phyloP scores from a whole-genome alignment of 1,140 invertebrate genomes.

The Arion vulgaris region DNA sequence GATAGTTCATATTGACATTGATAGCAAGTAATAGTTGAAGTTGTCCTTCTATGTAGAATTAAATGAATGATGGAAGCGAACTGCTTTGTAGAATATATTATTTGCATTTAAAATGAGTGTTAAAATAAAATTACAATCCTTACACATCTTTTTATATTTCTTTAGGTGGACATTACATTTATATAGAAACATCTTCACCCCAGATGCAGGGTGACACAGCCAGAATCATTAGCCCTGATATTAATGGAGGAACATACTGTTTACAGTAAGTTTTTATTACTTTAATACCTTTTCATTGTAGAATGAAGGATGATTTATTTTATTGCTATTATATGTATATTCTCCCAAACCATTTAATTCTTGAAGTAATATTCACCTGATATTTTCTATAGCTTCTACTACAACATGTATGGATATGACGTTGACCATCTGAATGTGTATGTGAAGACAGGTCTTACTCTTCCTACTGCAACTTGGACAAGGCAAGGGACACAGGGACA shows the following conservation, averaged over 20 bases:
- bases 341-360: too few species aligned
- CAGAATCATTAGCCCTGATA: conserved; percentile 46
- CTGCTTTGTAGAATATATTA: too few species aligned
- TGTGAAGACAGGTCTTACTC: conserved; percentile 39
- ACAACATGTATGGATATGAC: conserved; percentile 63
- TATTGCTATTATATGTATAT: too few species aligned
- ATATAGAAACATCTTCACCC: conserved; percentile 53
- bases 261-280: not conserved
- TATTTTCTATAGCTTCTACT: conserved; percentile 52
- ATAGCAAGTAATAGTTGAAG: too few species aligned
- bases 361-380: not conserved
- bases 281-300: not conserved
- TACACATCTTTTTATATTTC: conserved; percentile 70
- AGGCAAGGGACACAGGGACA: conserved; percentile 58
- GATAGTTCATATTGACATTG: too few species aligned
- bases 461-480: conserved; percentile 52
- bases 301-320: too few species aligned
- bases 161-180: conserved; percentile 64
- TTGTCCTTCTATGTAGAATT: too few species aligned
- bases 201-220: conserved; percentile 50
- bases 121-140: too few species aligned
- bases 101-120: too few species aligned
- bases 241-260: conserved; percentile 20
- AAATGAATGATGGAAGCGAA: too few species aligned
- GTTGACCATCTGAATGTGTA: conserved; percentile 63